Conservation (phyloP, 2,888 invertebrate species). For the Pterostichus madidus region DNA sequence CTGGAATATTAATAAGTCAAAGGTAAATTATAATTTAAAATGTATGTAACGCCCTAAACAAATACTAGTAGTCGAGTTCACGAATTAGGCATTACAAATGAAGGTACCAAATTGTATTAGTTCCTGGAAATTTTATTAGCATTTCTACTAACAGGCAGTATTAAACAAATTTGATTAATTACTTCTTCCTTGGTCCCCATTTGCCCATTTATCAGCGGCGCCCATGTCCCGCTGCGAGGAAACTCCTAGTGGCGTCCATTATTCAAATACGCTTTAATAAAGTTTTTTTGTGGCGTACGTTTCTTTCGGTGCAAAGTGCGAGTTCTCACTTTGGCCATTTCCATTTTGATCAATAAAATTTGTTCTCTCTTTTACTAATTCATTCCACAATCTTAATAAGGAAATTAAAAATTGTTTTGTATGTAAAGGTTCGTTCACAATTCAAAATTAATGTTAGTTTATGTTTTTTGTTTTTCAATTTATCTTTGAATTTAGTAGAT, state of each 20-base stretch:
- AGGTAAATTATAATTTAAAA: not conserved
- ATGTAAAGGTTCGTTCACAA: too few relatives aligned
- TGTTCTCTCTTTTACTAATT: too few relatives aligned
- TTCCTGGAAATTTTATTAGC: constrained; percentile 13
- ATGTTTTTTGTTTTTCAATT: too few relatives aligned
- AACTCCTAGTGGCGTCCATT: constrained; percentile 17
- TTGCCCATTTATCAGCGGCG: constrained; percentile 14
- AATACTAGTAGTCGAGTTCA: not conserved
- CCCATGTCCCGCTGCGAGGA: constrained; percentile 17
- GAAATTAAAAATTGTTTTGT: too few relatives aligned
- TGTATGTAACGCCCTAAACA: not conserved
- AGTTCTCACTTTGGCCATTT: not conserved
- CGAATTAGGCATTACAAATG: constrained; percentile 8
- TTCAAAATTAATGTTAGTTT: too few relatives aligned
- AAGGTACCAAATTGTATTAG: not conserved
- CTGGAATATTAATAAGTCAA: too few relatives aligned
- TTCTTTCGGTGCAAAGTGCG: constrained; percentile 4
- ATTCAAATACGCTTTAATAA: constrained; percentile 57
- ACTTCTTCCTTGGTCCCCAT: constrained; percentile 14
- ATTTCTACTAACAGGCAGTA: constrained; percentile 3
- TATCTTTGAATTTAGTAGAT: too few relatives aligned
- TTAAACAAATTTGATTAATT: constrained; percentile 51
- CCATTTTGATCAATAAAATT: not conserved
- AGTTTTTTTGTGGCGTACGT: constrained; percentile 30
- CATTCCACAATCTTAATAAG: too few relatives aligned